Conservation (phyloP, 2,113 vertebrate species). For the Apaloderma vittatum region DNA sequence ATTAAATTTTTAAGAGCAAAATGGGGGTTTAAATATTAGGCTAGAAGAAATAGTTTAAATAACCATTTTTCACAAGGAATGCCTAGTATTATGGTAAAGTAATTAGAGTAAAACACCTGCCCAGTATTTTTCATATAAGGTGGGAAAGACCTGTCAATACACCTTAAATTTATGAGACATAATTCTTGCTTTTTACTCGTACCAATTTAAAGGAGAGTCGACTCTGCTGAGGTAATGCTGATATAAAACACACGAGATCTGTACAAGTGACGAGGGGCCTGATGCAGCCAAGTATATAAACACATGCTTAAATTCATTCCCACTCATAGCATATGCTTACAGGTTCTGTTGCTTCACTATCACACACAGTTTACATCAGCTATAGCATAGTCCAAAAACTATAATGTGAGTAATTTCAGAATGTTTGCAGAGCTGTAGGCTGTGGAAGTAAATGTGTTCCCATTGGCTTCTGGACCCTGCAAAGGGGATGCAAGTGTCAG, state of each 20-base stretch:
- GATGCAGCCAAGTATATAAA: background rate
- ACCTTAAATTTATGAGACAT: background rate
- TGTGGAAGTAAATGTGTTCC: background rate
- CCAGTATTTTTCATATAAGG: background rate
- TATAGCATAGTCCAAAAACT: background rate
- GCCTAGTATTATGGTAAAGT: background rate
- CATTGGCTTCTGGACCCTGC: background rate
- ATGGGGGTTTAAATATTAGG: background rate
- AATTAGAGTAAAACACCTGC: background rate
- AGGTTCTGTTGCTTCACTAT: background rate
- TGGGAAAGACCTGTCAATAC: background rate
- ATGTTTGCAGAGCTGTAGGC: background rate
- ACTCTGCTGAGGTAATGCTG: background rate
- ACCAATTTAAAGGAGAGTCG: background rate
- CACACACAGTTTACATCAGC: background rate
- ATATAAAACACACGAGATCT: background rate
- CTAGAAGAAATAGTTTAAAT: background rate
- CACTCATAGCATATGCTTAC: background rate
- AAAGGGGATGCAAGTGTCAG: fast-evolving
- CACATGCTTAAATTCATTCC: background rate
- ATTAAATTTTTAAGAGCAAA: background rate
- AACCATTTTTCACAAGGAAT: background rate
- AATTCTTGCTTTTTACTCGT: background rate
- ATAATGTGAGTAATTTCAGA: background rate
- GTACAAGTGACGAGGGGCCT: background rate